A percentile compares a stretch with the other conserved stretches of the same genome.
These are phyloP conservation scores for Aporophyla lueneburgensis DNA, from an alignment of 2,888 invertebrate species.

Conservation along the genomic window DNA sequence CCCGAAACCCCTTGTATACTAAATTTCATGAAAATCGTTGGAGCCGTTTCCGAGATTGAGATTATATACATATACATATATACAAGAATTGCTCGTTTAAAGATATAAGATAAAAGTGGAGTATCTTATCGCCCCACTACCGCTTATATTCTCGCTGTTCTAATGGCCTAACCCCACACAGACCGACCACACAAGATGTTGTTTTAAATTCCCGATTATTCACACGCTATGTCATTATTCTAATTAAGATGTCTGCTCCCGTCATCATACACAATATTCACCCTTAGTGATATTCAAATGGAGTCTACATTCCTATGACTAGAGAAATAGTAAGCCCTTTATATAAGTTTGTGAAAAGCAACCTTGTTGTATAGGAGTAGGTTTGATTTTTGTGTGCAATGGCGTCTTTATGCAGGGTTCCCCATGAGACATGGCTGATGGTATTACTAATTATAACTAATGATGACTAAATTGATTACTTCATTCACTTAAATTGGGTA, in stretches of 20 bases:
- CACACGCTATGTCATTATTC: conserved; percentile 75
- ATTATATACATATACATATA: no score
- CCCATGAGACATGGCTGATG: conserved; percentile 38
- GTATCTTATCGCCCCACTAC: neutral
- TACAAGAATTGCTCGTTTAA: no score
- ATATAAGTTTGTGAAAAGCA: neutral
- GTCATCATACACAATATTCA: conserved; percentile 18
- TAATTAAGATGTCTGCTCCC: conserved; percentile 70
- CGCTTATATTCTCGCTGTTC: conserved; percentile 19
- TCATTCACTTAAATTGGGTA: conserved; percentile 38
- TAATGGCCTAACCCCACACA: conserved; percentile 49
- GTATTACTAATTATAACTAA: conserved; percentile 56
- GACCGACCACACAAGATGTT: conserved; percentile 70
- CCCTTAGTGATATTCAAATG: accelerated
- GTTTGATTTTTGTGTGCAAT: conserved; percentile 26
- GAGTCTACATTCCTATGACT: conserved; percentile 23
- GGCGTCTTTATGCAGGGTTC: conserved; percentile 5
- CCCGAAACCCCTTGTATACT: no score
- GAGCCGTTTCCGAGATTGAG: no score
- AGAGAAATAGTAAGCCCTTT: neutral
- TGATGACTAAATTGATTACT: conserved; percentile 57
- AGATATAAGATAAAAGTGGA: no score
- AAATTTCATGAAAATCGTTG: no score
- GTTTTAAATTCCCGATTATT: conserved; percentile 69
- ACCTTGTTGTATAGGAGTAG: accelerated